Percentiles rank a stretch among this genome's conserved stretches.
Evolutionary conservation across 1,140 invertebrate species (phyloP).

Genomic region (Drosophila kurseongensis): DNA sequence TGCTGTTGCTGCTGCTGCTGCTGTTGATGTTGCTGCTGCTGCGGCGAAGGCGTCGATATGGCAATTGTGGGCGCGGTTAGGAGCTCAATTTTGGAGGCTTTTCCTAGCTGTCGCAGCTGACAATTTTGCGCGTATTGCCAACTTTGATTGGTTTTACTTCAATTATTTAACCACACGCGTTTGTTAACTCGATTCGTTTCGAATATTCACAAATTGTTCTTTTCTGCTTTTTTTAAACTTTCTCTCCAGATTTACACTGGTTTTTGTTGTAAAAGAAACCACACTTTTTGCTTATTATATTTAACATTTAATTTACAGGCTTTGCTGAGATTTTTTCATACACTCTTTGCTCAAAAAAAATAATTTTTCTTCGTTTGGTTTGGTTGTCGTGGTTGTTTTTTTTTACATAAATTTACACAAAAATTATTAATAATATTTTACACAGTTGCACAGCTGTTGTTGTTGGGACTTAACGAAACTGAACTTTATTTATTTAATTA

Average conservation of each 20-base stretch:
- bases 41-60: slow-evolving; percentile 72
- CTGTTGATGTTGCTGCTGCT: slow-evolving; percentile 22
- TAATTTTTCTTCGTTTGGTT: slow-evolving; percentile 49
- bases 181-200: slow-evolving; percentile 2
- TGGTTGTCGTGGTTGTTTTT: slow-evolving; percentile 50
- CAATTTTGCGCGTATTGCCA: slow-evolving; percentile 75
- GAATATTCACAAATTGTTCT: slow-evolving; percentile 28
- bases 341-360: slow-evolving; percentile 48
- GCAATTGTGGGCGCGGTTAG: slow-evolving; percentile 80
- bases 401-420: slow-evolving; percentile 79
- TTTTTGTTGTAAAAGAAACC: slow-evolving; percentile 61
- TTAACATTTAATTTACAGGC: slow-evolving; percentile 64
- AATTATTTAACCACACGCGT: slow-evolving; percentile 10
- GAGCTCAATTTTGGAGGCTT: slow-evolving; percentile 84
- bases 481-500: slow-evolving; percentile 54
- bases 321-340: slow-evolving; percentile 46
- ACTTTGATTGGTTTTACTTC: slow-evolving; percentile 21
- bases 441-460: slow-evolving; percentile 56
- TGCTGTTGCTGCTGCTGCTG: slow-evolving; percentile 18
- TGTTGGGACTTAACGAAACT: slow-evolving; percentile 49
- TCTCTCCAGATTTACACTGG: slow-evolving; percentile 22
- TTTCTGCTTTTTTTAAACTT: slow-evolving; percentile 14
- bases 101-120: slow-evolving; percentile 70
- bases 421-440: slow-evolving; percentile 80
- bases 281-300: slow-evolving; percentile 66